Base-by-base conservation (phyloP, 2,888 invertebrate species). In the Incurvaria masculella region DNA sequence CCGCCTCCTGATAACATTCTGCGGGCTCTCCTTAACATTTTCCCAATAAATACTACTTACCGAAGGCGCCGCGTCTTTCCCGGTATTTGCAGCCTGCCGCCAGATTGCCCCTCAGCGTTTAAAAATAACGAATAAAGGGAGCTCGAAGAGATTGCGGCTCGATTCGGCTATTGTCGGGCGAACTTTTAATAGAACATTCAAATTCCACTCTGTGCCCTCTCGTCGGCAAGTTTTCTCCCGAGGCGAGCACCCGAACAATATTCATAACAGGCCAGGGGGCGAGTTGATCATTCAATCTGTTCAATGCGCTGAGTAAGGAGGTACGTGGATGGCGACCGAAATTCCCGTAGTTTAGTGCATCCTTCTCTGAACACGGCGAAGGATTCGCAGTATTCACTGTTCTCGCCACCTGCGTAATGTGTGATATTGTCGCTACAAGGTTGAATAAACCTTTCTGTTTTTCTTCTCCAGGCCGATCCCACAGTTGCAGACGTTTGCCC, bases 21-120 rank as follows among this genome's bases (percentile, higher is more conserved):
- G 33, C 41, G 21, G 41, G 11, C 41, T 41, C 21, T 41, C 17
- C 41, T 41, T 41, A 41, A 41, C 19, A 21, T 41, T 41, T 41
- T 8, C 33, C 33, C 33, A 33, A 33, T 33, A 33, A 33, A 44
- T 46, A 42, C 42, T 20, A 50, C 49, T 46, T 21, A 39, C 59
- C 17, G 49, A 39, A 59, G 16, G 49, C 16, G 44, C 58, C 60
- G 56, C 40, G 52, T 45, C 42, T 43, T 20, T 48, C 52, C 52
- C 56, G 54, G 58, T 59, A 61, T 61, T 61, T 59, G 58, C 57
- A 43, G 42, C 47, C 42, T 42, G 33, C 33, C 33, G 11, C 33
- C 14, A 4, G 23, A 4, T 4, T n/a, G 33, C 33, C 33, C 33
- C 33, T 33, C 33, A n/a, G 11, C 3, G 11, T 14, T 33, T 11